A percentile compares a stretch with the other conserved stretches of the same genome.
These are phyloP conservation scores for Entosphenus tridentatus DNA, from an alignment of 2,113 vertebrate genomes.

Conservation along the genomic window DNA sequence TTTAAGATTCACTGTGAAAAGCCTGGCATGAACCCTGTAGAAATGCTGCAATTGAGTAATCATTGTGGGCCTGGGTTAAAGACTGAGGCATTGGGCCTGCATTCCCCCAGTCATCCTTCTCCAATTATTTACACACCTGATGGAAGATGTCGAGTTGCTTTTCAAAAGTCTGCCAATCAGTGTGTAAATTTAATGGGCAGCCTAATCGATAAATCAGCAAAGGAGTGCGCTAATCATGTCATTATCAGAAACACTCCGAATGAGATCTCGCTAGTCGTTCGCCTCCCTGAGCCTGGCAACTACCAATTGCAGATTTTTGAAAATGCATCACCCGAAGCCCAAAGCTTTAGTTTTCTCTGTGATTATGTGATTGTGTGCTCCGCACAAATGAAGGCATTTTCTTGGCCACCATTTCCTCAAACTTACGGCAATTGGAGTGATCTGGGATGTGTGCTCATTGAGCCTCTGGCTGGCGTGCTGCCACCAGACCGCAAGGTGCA, in stretches of 20 bases:
- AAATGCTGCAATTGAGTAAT: conserved; percentile 25
- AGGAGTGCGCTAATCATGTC: conserved; percentile 12
- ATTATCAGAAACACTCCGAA: conserved; percentile 30
- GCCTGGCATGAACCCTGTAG: conserved; percentile 18
- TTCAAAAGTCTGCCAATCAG: conserved; percentile 13
- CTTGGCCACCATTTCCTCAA: conserved; percentile 26
- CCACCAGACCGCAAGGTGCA: conserved; percentile 22
- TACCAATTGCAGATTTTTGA: conserved; percentile 31
- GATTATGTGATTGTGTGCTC: conserved; percentile 28
- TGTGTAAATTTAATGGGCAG: conserved; percentile 13
- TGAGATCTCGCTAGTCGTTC: conserved; percentile 27
- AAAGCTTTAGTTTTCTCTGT: conserved; percentile 30
- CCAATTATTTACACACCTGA: conserved; percentile 27
- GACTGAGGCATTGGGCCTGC: conserved; percentile 21
- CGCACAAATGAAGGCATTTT: conserved; percentile 8
- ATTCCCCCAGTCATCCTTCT: conserved; percentile 25
- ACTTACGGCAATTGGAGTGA: conserved; percentile 27
- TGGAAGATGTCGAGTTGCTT: conserved; percentile 39
- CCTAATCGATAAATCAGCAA: conserved; percentile 14
- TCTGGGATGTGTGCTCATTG: conserved; percentile 29
- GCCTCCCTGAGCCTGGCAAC: conserved; percentile 18
- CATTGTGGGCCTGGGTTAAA: conserved; percentile 29
- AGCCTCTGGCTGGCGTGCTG: conserved; percentile 32
- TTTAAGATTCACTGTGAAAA: conserved; percentile 27
- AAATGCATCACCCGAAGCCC: conserved; percentile 11